Percentiles rank a stretch among this genome's conserved stretches.
These are phyloP conservation scores for Vicugna pacos DNA, from an alignment of 2,113 vertebrate genomes.

Conservation along the genomic window DNA sequence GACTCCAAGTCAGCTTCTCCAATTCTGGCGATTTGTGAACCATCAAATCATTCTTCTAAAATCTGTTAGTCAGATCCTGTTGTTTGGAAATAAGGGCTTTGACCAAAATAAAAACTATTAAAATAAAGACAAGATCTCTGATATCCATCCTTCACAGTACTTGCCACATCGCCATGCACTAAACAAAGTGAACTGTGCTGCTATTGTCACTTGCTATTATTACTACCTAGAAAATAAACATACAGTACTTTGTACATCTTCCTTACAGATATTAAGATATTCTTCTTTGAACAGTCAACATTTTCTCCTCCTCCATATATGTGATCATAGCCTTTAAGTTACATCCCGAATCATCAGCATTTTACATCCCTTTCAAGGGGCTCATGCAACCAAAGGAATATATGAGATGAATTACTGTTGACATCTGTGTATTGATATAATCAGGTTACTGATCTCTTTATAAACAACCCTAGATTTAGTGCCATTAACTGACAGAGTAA, in stretches of 20 bases:
- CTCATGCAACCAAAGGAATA: too few relatives aligned
- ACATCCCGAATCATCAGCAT: too few relatives aligned
- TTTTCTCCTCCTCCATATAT: too few relatives aligned
- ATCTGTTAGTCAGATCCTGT: background rate
- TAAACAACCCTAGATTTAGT: background rate
- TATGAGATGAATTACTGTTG: too few relatives aligned
- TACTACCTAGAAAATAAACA: background rate
- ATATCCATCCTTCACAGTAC: background rate
- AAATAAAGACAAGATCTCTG: constrained; percentile 8
- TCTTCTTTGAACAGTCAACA: too few relatives aligned
- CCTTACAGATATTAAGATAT: too few relatives aligned
- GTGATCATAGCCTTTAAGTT: too few relatives aligned
- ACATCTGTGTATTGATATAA: background rate
- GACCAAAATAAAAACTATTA: background rate
- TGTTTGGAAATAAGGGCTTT: background rate
- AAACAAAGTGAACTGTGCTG: background rate
- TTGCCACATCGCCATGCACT: background rate
- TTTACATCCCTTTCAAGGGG: too few relatives aligned
- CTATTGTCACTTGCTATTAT: background rate
- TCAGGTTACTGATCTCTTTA: background rate
- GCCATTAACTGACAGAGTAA: background rate
- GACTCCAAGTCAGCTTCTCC: background rate
- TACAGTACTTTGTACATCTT: too few relatives aligned
- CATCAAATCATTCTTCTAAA: background rate
- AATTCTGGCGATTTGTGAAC: background rate